Conservation (phyloP, 2,888 invertebrate genomes). For the Loripinus fragilis region DNA sequence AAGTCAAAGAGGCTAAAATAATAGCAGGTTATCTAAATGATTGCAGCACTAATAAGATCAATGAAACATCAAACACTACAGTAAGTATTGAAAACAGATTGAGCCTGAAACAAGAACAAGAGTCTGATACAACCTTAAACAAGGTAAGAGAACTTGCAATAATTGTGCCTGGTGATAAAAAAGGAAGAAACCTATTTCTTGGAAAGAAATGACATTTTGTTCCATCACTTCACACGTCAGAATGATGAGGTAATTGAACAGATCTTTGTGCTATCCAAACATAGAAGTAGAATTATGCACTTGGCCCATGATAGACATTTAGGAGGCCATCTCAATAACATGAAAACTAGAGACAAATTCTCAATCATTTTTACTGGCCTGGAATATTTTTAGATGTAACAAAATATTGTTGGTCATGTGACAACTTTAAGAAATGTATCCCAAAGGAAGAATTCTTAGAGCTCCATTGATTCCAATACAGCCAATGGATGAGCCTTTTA, state of each 20-base stretch:
- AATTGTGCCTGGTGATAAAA: not conserved
- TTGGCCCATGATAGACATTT: not conserved
- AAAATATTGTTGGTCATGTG: conserved; percentile 11
- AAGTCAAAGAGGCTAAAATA: not conserved
- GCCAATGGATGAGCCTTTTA: conserved; percentile 18
- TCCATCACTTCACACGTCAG: not conserved
- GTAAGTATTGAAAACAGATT: not conserved
- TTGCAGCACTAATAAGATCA: too few relatives aligned
- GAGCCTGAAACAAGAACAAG: not conserved
- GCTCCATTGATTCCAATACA: conserved; percentile 17
- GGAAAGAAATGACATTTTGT: not conserved
- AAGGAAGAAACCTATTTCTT: not conserved
- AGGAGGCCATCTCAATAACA: conserved; percentile 12
- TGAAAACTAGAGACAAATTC: conserved; percentile 7
- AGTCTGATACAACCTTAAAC: not conserved
- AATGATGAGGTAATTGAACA: conserved; percentile 5
- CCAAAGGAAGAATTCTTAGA: conserved; percentile 2
- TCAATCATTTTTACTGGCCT: conserved; percentile 22
- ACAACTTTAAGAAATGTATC: not conserved
- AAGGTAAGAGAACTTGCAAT: conserved; percentile 11
- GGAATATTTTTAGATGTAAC: conserved; percentile 17
- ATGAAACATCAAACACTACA: too few relatives aligned
- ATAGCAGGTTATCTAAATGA: too few relatives aligned
- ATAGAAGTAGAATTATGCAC: not conserved
- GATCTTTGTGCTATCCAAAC: not conserved